These are phyloP conservation scores for Accipiter cooperii DNA, from an alignment of 2,113 vertebrate species.

Conservation along the genomic window DNA sequence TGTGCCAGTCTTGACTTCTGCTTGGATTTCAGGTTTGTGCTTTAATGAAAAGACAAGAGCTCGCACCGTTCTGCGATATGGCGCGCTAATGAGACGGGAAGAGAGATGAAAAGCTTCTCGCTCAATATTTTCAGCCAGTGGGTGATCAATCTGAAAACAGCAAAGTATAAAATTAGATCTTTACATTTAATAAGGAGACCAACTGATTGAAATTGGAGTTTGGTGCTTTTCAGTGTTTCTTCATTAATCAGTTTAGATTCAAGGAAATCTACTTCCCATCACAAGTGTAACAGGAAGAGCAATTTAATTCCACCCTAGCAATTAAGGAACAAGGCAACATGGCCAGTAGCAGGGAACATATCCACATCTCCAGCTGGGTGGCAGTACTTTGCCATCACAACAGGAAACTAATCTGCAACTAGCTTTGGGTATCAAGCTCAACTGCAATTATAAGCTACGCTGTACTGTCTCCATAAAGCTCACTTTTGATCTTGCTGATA, in stretches of 20 bases:
- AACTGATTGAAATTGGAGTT: slow-evolving; percentile 62
- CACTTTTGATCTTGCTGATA: slow-evolving; percentile 26
- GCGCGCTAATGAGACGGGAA: slow-evolving; percentile 82
- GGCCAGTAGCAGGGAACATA: slow-evolving; percentile 71
- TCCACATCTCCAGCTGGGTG: slow-evolving; percentile 71
- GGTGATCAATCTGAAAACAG: slow-evolving; percentile 84
- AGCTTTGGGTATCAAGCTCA: slow-evolving; percentile 25
- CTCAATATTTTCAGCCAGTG: slow-evolving; percentile 92
- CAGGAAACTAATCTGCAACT: slow-evolving; percentile 69
- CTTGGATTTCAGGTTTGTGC: slow-evolving; percentile 80
- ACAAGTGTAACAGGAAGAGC: slow-evolving; percentile 74
- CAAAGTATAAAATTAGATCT: slow-evolving; percentile 76
- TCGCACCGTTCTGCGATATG: slow-evolving; percentile 85
- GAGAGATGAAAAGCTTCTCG: slow-evolving; percentile 91
- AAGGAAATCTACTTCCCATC: slow-evolving; percentile 74
- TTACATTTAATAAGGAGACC: slow-evolving; percentile 69
- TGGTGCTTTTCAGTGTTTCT: slow-evolving; percentile 61
- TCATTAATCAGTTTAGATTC: slow-evolving; percentile 74
- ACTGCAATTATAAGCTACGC: background rate
- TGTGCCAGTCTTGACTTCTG: slow-evolving; percentile 76
- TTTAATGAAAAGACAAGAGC: slow-evolving; percentile 92
- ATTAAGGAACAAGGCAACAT: slow-evolving; percentile 72
- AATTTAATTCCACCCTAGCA: slow-evolving; percentile 78
- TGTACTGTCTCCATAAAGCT: slow-evolving; percentile 2
- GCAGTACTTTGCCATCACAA: slow-evolving; percentile 73